Conservation (phyloP, 92 coral and sea anemone species). For the Parazoanthus darwini region DNA sequence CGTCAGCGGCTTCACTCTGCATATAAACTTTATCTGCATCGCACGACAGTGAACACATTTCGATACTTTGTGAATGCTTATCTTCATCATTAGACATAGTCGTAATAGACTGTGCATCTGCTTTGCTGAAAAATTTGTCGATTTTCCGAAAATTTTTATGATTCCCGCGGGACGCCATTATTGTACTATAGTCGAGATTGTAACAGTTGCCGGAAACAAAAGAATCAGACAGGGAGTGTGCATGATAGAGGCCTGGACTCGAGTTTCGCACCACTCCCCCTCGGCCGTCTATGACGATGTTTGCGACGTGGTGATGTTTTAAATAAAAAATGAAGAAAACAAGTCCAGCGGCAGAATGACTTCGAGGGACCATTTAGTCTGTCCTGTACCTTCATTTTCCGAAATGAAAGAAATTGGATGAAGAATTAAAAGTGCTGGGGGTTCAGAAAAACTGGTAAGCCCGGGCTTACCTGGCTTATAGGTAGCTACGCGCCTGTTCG, state of each 20-base stretch:
- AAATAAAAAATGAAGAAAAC: too few relatives aligned
- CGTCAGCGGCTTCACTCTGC: slow-evolving; percentile 15
- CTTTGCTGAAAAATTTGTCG: not conserved
- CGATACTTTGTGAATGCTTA: slow-evolving; percentile 10
- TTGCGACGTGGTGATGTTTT: not conserved
- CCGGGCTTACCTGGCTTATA: too few relatives aligned
- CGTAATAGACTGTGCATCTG: slow-evolving; percentile 14
- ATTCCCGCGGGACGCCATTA: not conserved
- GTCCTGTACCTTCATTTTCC: too few relatives aligned
- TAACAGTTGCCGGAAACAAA: not conserved
- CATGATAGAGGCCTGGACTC: not conserved
- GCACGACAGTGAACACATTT: not conserved
- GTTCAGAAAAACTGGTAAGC: too few relatives aligned
- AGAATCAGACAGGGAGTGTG: not conserved
- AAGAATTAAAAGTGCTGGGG: too few relatives aligned
- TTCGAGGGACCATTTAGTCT: too few relatives aligned
- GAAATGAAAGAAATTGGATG: too few relatives aligned
- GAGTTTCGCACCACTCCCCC: slow-evolving; percentile 8
- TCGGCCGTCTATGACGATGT: not conserved
- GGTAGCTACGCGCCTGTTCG: too few relatives aligned
- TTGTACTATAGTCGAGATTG: not conserved
- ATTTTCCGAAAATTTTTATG: not conserved
- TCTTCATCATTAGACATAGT: slow-evolving; percentile 18
- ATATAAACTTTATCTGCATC: not conserved
- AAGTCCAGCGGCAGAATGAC: too few relatives aligned